These are phyloP conservation scores for Drosophila sucinea DNA, from an alignment of 1,140 invertebrate genomes.

Conservation along the genomic window DNA sequence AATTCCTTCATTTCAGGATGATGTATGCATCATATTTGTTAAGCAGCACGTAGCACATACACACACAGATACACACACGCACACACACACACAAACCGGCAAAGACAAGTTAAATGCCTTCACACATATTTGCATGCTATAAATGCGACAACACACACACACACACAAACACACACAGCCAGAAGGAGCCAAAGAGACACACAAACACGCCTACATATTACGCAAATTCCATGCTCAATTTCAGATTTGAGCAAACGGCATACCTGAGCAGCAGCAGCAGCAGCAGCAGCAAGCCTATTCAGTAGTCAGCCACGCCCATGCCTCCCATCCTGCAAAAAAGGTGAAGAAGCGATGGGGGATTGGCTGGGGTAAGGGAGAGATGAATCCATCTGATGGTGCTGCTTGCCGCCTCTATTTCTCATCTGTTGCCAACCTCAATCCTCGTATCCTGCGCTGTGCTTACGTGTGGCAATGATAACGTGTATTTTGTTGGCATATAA, in stretches of 20 bases:
- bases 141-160: constrained; percentile 48
- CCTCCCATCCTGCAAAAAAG: background rate
- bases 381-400: background rate
- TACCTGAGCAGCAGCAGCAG: constrained; percentile 48
- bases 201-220: constrained; percentile 57
- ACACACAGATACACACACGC: constrained; percentile 17
- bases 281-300: constrained; percentile 38
- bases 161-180: constrained; percentile 31
- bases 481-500: constrained; percentile 42
- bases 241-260: constrained; percentile 66
- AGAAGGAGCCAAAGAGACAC: constrained; percentile 14
- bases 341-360: too few species aligned
- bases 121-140: constrained; percentile 64
- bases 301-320: constrained; percentile 17
- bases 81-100: constrained; percentile 19
- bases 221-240: constrained; percentile 67
- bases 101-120: constrained; percentile 35
- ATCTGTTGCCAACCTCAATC: constrained; percentile 3
- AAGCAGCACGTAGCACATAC: constrained; percentile 48
- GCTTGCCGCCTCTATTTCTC: constrained; percentile 3
- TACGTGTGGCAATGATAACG: constrained; percentile 62
- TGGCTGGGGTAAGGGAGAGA: background rate
- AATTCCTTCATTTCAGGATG: constrained; percentile 22
- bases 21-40: constrained; percentile 48
- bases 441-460: constrained; percentile 30